Conservation (phyloP, 2,888 invertebrate genomes). For the Thera obeliscata region DNA sequence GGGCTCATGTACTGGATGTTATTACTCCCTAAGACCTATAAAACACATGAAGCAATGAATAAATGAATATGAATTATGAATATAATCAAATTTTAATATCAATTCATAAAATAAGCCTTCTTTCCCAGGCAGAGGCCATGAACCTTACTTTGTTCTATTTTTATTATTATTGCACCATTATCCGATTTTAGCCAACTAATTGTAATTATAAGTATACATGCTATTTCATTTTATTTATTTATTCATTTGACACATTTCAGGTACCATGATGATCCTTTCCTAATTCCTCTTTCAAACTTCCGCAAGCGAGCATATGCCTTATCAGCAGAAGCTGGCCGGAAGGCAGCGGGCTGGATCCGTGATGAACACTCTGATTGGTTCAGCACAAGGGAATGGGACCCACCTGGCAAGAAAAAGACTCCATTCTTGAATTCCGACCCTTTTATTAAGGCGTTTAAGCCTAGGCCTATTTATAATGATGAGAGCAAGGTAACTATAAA, state of each 20-base stretch:
- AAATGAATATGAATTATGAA: no score
- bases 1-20: no score
- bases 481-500: conserved; percentile 83
- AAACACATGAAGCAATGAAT: no score
- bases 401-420: conserved; percentile 81
- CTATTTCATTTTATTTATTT: no score
- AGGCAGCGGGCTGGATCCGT: conserved; percentile 93
- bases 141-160: no score
- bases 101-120: no score
- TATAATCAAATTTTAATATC: no score
- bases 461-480: conserved; percentile 88
- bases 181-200: neutral
- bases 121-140: no score
- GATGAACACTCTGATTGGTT: conserved; percentile 90
- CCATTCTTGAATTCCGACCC: conserved; percentile 85
- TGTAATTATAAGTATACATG: neutral
- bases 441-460: conserved; percentile 87
- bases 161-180: no score
- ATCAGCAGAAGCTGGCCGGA: conserved; percentile 93
- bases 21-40: no score
- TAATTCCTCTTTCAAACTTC: conserved; percentile 90
- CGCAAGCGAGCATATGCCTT: conserved; percentile 89
- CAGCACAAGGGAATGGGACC: conserved; percentile 86
- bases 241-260: conserved; percentile 50
- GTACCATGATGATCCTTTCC: conserved; percentile 95